phyloP scores from a whole-genome alignment of 2,888 invertebrate species.

The Rhorus exstirpatorius region DNA sequence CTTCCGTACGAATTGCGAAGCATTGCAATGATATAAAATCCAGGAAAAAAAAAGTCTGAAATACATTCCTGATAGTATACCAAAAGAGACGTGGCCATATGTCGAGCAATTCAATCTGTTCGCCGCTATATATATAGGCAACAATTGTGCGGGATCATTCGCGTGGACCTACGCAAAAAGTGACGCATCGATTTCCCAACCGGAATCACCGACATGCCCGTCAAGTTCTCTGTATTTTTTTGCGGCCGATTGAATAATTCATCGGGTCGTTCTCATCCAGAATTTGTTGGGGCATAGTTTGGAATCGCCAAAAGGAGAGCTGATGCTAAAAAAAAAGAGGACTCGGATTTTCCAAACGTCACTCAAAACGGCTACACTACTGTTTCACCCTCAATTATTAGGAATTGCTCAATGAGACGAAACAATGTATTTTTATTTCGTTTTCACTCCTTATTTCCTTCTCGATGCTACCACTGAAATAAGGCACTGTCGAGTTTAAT shows the following conservation, averaged over 20 bases:
- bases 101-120: too few species aligned
- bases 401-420: constrained; percentile 53
- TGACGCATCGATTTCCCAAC: constrained; percentile 54
- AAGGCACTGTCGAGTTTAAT: constrained; percentile 50
- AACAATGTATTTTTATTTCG: constrained; percentile 25
- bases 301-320: constrained; percentile 47
- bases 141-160: neutral
- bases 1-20: too few species aligned
- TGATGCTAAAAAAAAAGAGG: constrained; percentile 30
- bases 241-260: constrained; percentile 68
- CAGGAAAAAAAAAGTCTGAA: constrained; percentile 49
- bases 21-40: neutral
- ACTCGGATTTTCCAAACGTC: constrained; percentile 51
- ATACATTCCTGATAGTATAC: neutral
- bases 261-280: constrained; percentile 29
- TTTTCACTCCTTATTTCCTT: neutral
- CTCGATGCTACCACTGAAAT: constrained; percentile 2
- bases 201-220: constrained; percentile 31
- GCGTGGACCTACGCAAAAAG: constrained; percentile 34
- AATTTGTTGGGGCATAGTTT: constrained; percentile 52
- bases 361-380: constrained; percentile 44
- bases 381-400: constrained; percentile 47
- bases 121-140: neutral
- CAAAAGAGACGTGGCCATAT: too few species aligned
- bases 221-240: constrained; percentile 58